phyloP scores from a whole-genome alignment of 2,797 vertebrate genomes.

The Margarornis squamiger region DNA sequence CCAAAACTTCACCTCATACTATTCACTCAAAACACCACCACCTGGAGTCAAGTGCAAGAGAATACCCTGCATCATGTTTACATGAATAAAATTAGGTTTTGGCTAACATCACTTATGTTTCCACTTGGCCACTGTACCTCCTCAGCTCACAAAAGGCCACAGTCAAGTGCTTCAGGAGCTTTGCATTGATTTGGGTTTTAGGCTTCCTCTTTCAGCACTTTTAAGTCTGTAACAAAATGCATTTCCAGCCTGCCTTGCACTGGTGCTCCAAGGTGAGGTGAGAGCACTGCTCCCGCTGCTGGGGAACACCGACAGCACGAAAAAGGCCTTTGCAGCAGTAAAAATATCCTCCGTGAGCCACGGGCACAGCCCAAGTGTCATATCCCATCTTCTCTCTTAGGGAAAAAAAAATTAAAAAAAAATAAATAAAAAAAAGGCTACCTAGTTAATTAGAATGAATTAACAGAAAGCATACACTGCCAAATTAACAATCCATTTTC shows the following conservation, averaged over 20 bases:
- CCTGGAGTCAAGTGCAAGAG: not conserved
- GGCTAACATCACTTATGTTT: not conserved
- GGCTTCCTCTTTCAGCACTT: not conserved
- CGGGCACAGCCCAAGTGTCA: not conserved
- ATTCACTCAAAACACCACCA: not conserved
- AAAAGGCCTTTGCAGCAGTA: not conserved
- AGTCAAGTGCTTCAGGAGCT: not conserved
- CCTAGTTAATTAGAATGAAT: not conserved
- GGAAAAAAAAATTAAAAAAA: too few relatives aligned
- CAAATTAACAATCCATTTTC: not conserved
- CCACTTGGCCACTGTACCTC: not conserved
- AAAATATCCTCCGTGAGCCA: not conserved
- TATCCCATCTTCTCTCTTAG: not conserved
- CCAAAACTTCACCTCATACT: not conserved
- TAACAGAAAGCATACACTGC: not conserved
- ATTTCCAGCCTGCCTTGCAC: not conserved
- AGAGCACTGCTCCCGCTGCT: accelerated
- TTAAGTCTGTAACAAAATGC: not conserved
- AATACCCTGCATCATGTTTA: not conserved
- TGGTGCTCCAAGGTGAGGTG: accelerated
- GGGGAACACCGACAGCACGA: not conserved
- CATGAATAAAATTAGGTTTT: not conserved
- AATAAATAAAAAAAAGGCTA: not conserved
- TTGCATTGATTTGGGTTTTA: not conserved
- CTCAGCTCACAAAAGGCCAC: not conserved